Conservation (phyloP, 2,888 invertebrate species). For the Strigamia maritima region DNA sequence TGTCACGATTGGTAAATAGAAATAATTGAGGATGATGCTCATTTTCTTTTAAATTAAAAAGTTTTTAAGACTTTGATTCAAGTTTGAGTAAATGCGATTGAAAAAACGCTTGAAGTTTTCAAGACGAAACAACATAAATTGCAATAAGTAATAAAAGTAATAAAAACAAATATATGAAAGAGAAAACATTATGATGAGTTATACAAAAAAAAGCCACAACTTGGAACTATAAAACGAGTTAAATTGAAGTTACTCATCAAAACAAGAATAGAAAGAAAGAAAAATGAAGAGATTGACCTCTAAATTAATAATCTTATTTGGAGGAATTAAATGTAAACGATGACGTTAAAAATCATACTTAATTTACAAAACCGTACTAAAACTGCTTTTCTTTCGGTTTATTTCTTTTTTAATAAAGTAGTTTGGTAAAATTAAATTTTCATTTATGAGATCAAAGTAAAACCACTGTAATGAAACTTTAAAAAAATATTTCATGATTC, state of each 20-base stretch:
- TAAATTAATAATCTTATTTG: background rate
- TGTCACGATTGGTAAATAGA: background rate
- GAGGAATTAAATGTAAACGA: background rate
- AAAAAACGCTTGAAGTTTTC: background rate
- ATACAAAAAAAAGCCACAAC: constrained; percentile 4
- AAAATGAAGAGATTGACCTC: background rate
- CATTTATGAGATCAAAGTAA: background rate
- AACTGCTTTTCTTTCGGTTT: no score
- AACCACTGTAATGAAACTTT: background rate
- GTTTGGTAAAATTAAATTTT: background rate
- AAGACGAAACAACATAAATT: background rate
- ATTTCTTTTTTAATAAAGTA: background rate
- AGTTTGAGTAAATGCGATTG: background rate
- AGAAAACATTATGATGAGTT: background rate
- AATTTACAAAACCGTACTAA: background rate
- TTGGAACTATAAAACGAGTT: background rate
- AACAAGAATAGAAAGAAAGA: background rate
- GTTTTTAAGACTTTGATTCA: background rate
- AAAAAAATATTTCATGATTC: no score
- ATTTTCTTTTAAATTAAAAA: background rate
- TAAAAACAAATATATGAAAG: background rate
- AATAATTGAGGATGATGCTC: background rate
- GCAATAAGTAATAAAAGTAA: background rate
- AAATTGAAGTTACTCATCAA: background rate
- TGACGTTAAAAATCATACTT: background rate